phyloP scores from a whole-genome alignment of 2,797 vertebrate species.

The Eurystomus glaucurus region DNA sequence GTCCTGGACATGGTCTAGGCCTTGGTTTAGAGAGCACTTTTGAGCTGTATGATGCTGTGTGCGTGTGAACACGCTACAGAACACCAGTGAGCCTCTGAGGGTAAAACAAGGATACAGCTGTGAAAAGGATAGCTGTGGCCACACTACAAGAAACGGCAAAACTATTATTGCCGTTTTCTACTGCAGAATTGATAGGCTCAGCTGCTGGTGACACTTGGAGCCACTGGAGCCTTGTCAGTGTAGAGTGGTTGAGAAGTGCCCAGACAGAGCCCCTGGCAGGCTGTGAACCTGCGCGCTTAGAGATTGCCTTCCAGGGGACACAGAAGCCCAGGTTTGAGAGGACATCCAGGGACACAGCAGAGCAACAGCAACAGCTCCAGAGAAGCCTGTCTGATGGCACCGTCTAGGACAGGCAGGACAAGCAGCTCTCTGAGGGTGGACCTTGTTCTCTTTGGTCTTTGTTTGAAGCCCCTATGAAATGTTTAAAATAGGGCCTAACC shows the following conservation, averaged over 20 bases:
- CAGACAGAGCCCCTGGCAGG: neutral
- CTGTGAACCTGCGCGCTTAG: neutral
- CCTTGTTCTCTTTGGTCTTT: neutral
- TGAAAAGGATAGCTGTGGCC: neutral
- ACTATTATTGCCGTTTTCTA: neutral
- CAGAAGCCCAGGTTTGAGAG: neutral
- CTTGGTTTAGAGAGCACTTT: neutral
- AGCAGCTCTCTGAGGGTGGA: neutral
- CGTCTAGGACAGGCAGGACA: neutral
- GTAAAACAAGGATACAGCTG: neutral
- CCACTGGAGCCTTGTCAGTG: neutral
- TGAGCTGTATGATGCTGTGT: neutral
- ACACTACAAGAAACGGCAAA: neutral
- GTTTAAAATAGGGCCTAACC: neutral
- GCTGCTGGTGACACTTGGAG: neutral
- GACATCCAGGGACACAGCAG: neutral
- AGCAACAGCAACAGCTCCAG: neutral
- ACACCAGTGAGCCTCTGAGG: neutral
- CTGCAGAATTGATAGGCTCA: neutral
- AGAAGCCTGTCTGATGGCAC: neutral
- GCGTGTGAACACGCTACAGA: neutral
- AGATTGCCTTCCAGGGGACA: neutral
- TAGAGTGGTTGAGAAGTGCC: neutral
- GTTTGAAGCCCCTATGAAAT: neutral
- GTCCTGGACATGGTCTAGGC: neutral